Conservation (phyloP, 2,888 invertebrate species). For the Nephrotoma flavescens region DNA sequence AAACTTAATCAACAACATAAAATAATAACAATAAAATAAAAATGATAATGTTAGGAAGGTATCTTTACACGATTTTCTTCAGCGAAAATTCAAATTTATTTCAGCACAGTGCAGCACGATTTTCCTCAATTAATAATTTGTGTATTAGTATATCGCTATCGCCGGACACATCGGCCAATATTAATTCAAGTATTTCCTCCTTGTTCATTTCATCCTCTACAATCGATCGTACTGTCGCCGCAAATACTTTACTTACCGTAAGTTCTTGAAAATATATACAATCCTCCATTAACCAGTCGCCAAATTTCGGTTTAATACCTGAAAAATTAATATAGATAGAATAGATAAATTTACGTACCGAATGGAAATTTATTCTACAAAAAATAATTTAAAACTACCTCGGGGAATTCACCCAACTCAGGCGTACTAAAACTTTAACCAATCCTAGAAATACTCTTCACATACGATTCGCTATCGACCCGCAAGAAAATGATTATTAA, state of each 20-base stretch:
- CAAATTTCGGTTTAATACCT: constrained; percentile 37
- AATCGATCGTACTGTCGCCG: constrained; percentile 48
- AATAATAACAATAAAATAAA: neutral
- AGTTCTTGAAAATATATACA: constrained; percentile 56
- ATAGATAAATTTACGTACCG: no score
- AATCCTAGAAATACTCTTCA: no score
- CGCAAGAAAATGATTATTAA: no score
- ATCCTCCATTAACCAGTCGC: constrained; percentile 40
- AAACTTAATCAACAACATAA: neutral
- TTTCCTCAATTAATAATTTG: constrained; percentile 45
- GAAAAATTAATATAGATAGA: neutral
- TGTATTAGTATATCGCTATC: constrained; percentile 51
- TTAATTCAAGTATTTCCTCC: constrained; percentile 47
- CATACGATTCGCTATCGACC: no score
- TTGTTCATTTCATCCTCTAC: constrained; percentile 43
- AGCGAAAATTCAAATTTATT: neutral
- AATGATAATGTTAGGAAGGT: neutral
- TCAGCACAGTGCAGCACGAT: constrained; percentile 32
- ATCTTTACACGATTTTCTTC: neutral
- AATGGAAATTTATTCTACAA: no score
- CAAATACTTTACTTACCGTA: constrained; percentile 53
- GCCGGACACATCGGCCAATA: constrained; percentile 55
- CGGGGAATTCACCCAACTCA: no score
- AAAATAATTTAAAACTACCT: no score
- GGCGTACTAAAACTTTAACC: no score